Evolutionary conservation across 2,797 vertebrate species (phyloP).

Genomic region (Lacerta agilis): DNA sequence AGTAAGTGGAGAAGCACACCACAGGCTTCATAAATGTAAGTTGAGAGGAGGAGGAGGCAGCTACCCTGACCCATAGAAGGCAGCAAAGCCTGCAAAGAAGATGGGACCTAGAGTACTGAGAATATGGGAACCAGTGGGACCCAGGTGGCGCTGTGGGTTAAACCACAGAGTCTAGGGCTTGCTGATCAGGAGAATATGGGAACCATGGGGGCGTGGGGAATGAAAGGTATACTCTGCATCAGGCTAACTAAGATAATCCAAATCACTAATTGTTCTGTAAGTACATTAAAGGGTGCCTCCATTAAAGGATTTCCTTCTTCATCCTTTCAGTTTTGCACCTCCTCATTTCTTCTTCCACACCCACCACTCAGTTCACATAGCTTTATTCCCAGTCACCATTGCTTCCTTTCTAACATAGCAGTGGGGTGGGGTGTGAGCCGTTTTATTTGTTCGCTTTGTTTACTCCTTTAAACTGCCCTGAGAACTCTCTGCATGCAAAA

Average conservation of each 20-base stretch:
- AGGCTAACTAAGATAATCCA: not conserved
- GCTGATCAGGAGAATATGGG: too few relatives aligned
- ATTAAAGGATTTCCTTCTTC: not conserved
- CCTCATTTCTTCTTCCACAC: not conserved
- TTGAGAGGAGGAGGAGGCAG: not conserved
- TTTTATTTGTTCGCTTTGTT: not conserved
- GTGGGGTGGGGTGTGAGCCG: not conserved
- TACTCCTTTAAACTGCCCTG: not conserved
- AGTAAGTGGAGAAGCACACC: not conserved
- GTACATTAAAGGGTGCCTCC: not conserved
- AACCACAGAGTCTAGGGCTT: too few relatives aligned
- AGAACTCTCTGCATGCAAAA: too few relatives aligned
- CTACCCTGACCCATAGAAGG: not conserved
- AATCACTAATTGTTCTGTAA: not conserved
- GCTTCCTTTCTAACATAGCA: not conserved
- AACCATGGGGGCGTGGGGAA: not conserved
- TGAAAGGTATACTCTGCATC: not conserved
- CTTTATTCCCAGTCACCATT: not conserved
- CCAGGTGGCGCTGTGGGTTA: too few relatives aligned
- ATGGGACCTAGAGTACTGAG: too few relatives aligned
- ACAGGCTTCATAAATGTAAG: not conserved
- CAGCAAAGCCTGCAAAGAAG: not conserved
- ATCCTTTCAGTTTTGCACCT: too few relatives aligned
- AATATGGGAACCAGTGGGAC: too few relatives aligned
- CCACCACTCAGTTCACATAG: not conserved